Base-by-base conservation (phyloP, 2,113 vertebrate genomes). In the Nettapus auritus region DNA sequence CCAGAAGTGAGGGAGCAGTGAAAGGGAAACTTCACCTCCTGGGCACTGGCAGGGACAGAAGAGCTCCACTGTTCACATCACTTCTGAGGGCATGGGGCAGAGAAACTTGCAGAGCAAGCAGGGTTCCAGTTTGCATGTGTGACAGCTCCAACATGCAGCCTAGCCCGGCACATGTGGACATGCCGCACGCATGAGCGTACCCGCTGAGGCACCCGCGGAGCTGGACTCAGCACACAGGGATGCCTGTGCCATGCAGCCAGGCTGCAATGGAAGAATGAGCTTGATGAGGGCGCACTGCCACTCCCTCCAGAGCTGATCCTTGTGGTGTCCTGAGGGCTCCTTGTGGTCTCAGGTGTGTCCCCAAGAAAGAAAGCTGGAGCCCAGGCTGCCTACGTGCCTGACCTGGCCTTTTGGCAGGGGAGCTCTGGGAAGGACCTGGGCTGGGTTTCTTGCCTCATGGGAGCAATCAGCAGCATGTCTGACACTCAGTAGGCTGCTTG, bases 131-230 rank as follows among this genome's bases (percentile, higher is more conserved):
- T 26, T 3, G 4, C 88, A 86, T 3, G 2, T 1, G 33, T 53
- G 68, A 68, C 76, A 74, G 73, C 73, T 86, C 69, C 48, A 81
- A 29, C 93, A 93, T 84, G 94, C 94, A 96, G 80, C 77, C 69
- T 81, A 44, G 64, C 60, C 80, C 64, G 0, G 38, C 55, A 81
- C 71, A 76, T 46, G 53, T 10, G 2, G 88, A 18, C 96, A 96
- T 89, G 93, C 93, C 90, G 18, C 74, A 4, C 33, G n/a, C 71
- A 34, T 1, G 23, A 70, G 50, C 0, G 0, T 55, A 13, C 46
- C 52, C 2, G 5, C 59, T 4, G 7, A 44, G 59, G 29, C 7
- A 21, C 36, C 25, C 1, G 2, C 3, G 3, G 57, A 55, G 46
- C 63, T 1, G 5, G 63, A 13, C 1, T 3, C 53, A 31, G 77